Base-by-base conservation (phyloP, 2,888 invertebrate genomes). In the Ligdia adustata region DNA sequence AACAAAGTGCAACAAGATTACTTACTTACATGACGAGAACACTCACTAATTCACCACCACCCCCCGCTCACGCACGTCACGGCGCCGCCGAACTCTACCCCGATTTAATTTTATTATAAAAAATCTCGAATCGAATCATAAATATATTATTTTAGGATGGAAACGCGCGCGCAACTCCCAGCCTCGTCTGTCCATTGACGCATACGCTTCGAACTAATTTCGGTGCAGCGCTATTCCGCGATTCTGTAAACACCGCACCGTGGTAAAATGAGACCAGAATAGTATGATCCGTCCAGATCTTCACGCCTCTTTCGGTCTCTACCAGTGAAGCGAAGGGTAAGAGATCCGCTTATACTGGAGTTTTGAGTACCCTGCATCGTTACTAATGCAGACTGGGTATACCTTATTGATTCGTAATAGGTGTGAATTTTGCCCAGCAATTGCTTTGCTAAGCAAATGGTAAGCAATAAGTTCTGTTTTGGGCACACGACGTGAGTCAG, bases 181-280 rank as follows among this genome's bases (percentile, higher is more conserved):
- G 69, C 74, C 64, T 69, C 85, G 83, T 72, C 84, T 79, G 72
- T 70, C 75, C 87, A 86, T 88, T 89, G 89, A 88, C 89, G 88
- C 87, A 88, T 84, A 79, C 84, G 82, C 80, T 86, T 83, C 81
- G 65, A 75, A 90, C 89, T 90, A 89, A 90, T 84, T 88, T 86
- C 84, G 86, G 85, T 90, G 88, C 88, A 88, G 82, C 82, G 76
- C 80, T 84, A 87, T 88, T 88, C 88, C 89, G 79, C 80, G 83
- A 75, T 89, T 87, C 87, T 87, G 89, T 90, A 89, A 90, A 89
- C 89, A 69, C 71, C 69, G 77, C 22, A 22, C 22, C 22, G 76
- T 62, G 72, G 68, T 70, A 72, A 78, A 76, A 71, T 63, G 50
- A 64, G 73, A 39, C 87, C 83, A 85, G 58, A 59, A 28, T 64